A percentile compares a stretch with the other conserved stretches of the same genome.
These are phyloP conservation scores for Liodrosophila aerea DNA, from an alignment of 2,888 invertebrate genomes.

Conservation along the genomic window DNA sequence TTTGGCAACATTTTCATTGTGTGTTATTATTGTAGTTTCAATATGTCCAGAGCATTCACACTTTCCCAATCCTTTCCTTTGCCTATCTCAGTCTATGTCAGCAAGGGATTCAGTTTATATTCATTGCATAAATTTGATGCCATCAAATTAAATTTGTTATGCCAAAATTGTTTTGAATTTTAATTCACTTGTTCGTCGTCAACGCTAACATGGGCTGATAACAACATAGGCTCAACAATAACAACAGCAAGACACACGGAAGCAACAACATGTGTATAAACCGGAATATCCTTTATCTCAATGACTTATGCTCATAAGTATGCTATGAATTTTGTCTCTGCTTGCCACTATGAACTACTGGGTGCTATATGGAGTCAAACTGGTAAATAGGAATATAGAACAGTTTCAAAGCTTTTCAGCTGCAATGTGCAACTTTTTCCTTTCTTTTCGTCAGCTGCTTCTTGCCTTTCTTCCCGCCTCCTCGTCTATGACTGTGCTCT, in stretches of 20 bases:
- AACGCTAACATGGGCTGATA: slow-evolving; percentile 20
- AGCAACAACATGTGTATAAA: slow-evolving; percentile 29
- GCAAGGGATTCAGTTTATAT: slow-evolving; percentile 68
- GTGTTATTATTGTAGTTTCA: no score
- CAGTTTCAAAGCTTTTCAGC: no score
- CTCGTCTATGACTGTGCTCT: neutral
- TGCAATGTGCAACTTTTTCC: no score
- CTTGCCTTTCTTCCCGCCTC: no score
- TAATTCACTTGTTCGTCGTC: slow-evolving; percentile 60
- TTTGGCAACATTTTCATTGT: slow-evolving; percentile 32
- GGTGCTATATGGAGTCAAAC: no score
- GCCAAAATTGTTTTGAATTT: slow-evolving; percentile 70
- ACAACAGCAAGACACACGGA: slow-evolving; percentile 4
- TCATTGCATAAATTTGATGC: slow-evolving; percentile 72
- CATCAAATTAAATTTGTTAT: slow-evolving; percentile 63
- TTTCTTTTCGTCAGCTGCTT: no score
- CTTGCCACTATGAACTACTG: neutral
- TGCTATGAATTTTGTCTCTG: slow-evolving; percentile 35
- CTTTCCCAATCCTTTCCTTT: no score
- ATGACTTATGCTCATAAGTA: slow-evolving; percentile 36
- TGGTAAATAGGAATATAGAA: no score
- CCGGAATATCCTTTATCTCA: slow-evolving; percentile 29
- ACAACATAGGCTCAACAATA: slow-evolving; percentile 13
- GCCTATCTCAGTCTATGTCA: slow-evolving; percentile 37
- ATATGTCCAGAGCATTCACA: no score